Conservation (phyloP, 2,888 invertebrate genomes). For the Dynastes maya region DNA sequence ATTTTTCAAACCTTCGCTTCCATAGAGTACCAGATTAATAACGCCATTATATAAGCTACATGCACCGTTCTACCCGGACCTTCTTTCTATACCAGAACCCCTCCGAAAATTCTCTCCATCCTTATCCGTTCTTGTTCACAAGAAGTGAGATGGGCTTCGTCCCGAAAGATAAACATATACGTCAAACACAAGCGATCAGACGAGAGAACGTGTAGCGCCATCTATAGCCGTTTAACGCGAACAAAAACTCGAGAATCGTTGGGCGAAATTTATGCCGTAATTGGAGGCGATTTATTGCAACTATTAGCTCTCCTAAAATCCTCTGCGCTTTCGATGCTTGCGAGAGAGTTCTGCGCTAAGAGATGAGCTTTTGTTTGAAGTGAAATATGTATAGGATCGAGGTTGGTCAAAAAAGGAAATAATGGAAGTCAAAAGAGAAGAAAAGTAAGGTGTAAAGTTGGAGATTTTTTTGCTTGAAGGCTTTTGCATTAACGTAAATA, state of each 20-base stretch:
- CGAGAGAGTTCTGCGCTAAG: neutral
- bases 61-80: neutral
- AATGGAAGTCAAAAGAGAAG: no score
- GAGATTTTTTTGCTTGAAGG: no score
- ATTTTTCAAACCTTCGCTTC: conserved; percentile 21
- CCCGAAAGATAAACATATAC: conserved; percentile 30
- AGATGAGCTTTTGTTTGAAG: neutral
- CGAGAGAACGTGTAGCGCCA: neutral
- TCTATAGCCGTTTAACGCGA: conserved; percentile 8
- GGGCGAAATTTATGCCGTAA: conserved; percentile 31
- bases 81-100: neutral
- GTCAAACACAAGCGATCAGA: conserved; percentile 26
- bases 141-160: conserved; percentile 12
- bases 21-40: conserved; percentile 19
- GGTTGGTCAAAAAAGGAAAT: no score
- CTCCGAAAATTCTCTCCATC: neutral
- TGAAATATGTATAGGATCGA: neutral
- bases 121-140: neutral
- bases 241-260: conserved; percentile 22
- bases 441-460: no score
- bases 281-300: conserved; percentile 33
- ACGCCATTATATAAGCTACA: conserved; percentile 5
- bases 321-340: neutral
- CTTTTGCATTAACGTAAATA: no score
- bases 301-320: conserved; percentile 28